A percentile compares a stretch with the other conserved stretches of the same genome.
Conservation (phyloP, 1,140 invertebrate species). For the Drosophila nigromelanica region DNA sequence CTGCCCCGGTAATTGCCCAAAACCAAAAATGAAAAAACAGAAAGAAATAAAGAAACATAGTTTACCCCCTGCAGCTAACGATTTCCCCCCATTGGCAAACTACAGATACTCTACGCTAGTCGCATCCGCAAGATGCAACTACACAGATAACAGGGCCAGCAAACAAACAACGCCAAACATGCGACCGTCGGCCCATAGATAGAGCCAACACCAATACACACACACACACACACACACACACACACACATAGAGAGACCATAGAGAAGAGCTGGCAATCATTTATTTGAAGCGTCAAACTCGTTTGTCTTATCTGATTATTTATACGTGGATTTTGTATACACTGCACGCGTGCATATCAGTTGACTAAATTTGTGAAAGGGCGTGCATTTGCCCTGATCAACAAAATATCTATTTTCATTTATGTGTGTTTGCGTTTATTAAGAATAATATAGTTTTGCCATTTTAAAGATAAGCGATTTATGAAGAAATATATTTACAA, state of each 20-base stretch:
- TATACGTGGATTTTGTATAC: conserved; percentile 60
- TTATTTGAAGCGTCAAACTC: conserved; percentile 83
- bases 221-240: conserved; percentile 24
- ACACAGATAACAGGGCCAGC: conserved; percentile 58
- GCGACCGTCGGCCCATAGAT: conserved; percentile 61
- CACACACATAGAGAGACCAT: conserved; percentile 12
- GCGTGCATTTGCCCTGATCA: background rate
- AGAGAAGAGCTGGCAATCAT: conserved; percentile 67
- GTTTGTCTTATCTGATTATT: conserved; percentile 81
- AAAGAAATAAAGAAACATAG: background rate
- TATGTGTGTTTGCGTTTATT: no score
- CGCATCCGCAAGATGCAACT: conserved; percentile 70
- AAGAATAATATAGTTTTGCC: no score
- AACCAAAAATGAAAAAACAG: conserved; percentile 1
- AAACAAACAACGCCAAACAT: conserved; percentile 70
- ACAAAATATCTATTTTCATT: background rate
- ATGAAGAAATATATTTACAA: no score
- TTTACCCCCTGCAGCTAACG: conserved; percentile 37
- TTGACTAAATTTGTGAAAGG: background rate
- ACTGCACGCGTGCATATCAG: conserved; percentile 1
- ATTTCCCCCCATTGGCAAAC: conserved; percentile 11
- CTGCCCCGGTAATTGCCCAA: conserved; percentile 39
- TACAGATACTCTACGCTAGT: conserved; percentile 55
- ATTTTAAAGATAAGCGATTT: no score
- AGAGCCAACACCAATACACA: conserved; percentile 47